These are phyloP conservation scores for Acipenser ruthenus DNA, from an alignment of 2,797 vertebrate species.

Conservation along the genomic window DNA sequence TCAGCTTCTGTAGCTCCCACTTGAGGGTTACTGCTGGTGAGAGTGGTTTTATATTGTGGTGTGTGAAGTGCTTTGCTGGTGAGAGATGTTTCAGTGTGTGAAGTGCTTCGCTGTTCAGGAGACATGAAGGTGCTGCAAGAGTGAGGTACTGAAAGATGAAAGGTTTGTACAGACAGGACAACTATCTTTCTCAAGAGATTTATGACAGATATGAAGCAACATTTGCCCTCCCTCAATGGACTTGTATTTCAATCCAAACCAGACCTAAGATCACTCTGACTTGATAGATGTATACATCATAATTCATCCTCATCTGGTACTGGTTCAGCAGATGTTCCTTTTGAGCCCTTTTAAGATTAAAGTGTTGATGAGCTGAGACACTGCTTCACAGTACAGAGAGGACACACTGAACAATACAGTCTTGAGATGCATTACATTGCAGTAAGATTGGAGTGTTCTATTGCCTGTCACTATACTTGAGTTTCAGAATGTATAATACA, in stretches of 20 bases:
- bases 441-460: too few species aligned
- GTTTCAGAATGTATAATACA: too few species aligned
- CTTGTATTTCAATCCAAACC: constrained; percentile 24
- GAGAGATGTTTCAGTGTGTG: too few species aligned
- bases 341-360: background rate
- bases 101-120: too few species aligned
- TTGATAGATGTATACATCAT: constrained; percentile 47
- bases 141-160: constrained; percentile 7
- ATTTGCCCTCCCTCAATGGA: constrained; percentile 14
- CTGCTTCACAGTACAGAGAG: constrained; percentile 7
- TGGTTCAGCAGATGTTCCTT: background rate
- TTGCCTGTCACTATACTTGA: too few species aligned
- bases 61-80: too few species aligned
- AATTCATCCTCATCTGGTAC: constrained; percentile 11
- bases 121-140: too few species aligned
- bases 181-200: constrained; percentile 40
- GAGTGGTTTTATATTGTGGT: too few species aligned
- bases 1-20: too few species aligned
- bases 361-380: background rate
- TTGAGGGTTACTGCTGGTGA: too few species aligned
- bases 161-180: constrained; percentile 23
- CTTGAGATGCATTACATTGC: too few species aligned
- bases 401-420: too few species aligned
- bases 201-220: constrained; percentile 32
- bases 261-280: constrained; percentile 36